Evolutionary conservation across 2,113 vertebrate genomes (phyloP).

Genomic region (Chitala chitala): DNA sequence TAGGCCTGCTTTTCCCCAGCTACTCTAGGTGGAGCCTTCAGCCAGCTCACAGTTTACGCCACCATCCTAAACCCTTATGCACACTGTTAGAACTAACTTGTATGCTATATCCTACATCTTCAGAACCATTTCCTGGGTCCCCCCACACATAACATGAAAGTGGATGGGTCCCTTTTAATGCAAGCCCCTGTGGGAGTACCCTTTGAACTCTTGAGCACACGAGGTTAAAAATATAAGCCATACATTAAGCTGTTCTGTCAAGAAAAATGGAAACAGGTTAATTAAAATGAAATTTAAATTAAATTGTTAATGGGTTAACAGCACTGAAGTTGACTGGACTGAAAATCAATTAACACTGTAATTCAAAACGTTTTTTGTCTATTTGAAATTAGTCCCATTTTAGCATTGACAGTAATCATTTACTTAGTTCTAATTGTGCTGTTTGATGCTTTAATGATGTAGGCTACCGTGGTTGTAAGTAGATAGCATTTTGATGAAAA

Average conservation of each 20-base stretch:
- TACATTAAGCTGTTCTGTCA: neutral
- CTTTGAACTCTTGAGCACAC: neutral
- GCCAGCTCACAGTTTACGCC: no score
- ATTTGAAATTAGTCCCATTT: neutral
- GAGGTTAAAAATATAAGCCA: neutral
- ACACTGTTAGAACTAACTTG: no score
- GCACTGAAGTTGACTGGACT: neutral
- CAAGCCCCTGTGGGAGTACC: neutral
- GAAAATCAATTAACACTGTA: neutral
- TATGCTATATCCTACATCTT: no score
- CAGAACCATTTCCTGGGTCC: neutral
- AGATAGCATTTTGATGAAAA: no score
- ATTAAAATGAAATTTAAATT: neutral
- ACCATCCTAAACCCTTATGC: no score
- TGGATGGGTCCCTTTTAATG: no score
- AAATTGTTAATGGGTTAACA: neutral
- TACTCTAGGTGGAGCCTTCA: no score
- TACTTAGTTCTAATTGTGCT: no score
- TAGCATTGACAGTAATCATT: neutral
- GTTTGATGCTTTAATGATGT: constrained; percentile 4
- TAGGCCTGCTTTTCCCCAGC: no score
- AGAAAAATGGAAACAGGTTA: neutral
- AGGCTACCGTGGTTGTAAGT: neutral
- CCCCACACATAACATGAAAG: neutral
- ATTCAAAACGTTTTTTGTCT: neutral